Conservation (phyloP, 2,888 invertebrate species). For the Ormyrus labotus region DNA sequence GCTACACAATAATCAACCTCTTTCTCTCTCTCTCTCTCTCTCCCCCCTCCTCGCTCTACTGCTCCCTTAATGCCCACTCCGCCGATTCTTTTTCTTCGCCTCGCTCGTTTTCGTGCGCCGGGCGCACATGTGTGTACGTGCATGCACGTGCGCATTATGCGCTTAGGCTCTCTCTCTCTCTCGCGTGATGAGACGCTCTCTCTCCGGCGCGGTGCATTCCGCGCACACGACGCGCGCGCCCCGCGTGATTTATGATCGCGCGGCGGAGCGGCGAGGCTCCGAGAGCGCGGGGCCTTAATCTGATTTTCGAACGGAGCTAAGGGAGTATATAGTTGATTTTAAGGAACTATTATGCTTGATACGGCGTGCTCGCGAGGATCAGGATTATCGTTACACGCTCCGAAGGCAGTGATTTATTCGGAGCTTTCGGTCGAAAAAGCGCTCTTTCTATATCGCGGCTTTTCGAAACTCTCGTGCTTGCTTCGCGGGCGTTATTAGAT, state of each 20-base stretch:
- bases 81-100: slow-evolving; percentile 27
- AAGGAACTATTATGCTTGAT: slow-evolving; percentile 17
- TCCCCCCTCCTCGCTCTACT: slow-evolving; percentile 50
- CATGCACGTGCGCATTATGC: slow-evolving; percentile 56
- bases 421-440: too few species aligned
- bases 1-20: slow-evolving; percentile 68
- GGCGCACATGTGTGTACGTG: neutral
- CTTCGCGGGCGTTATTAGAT: too few species aligned
- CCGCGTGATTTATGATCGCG: slow-evolving; percentile 40
- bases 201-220: slow-evolving; percentile 13
- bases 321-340: slow-evolving; percentile 13
- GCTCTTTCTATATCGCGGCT: too few species aligned
- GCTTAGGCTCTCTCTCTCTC: slow-evolving; percentile 59
- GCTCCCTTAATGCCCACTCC: slow-evolving; percentile 12
- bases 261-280: neutral
- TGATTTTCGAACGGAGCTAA: slow-evolving; percentile 23
- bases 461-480: too few species aligned
- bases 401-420: too few species aligned
- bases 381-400: too few species aligned
- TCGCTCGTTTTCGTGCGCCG: slow-evolving; percentile 27
- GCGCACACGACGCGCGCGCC: slow-evolving; percentile 20
- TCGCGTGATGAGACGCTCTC: slow-evolving; percentile 55
- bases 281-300: slow-evolving; percentile 23
- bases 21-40: slow-evolving; percentile 39
- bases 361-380: too few species aligned